These are phyloP conservation scores for Leucania comma DNA, from an alignment of 2,888 invertebrate species.

Conservation along the genomic window DNA sequence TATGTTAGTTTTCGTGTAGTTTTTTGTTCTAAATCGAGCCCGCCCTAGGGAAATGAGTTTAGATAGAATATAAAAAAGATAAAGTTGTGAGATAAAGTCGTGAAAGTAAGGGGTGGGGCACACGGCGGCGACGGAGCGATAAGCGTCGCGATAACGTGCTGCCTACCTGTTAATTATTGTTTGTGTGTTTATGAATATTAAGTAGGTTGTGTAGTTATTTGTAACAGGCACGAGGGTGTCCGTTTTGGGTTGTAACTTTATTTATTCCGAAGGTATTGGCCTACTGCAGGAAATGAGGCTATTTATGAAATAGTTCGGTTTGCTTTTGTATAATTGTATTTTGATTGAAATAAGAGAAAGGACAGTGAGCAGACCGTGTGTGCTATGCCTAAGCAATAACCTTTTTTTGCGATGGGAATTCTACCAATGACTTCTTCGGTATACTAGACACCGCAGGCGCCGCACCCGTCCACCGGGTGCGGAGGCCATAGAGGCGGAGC, in stretches of 20 bases:
- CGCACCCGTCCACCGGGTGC: too few species aligned
- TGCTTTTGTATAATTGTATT: conserved; percentile 1
- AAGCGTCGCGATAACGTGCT: conserved; percentile 52
- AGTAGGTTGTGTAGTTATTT: conserved; percentile 44
- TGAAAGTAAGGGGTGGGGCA: conserved; percentile 63
- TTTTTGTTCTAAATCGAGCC: conserved; percentile 39
- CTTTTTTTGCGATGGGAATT: too few species aligned
- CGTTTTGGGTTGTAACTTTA: neutral
- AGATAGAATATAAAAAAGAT: conserved; percentile 64
- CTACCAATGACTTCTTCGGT: too few species aligned
- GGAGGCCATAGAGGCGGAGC: too few species aligned
- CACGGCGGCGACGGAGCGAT: conserved; percentile 40
- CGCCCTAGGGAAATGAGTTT: conserved; percentile 69
- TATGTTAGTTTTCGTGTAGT: conserved; percentile 35
- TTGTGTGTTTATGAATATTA: conserved; percentile 61
- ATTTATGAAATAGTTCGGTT: conserved; percentile 7
- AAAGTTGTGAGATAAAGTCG: conserved; percentile 66
- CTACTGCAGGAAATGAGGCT: conserved; percentile 17
- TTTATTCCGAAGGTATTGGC: conserved; percentile 1
- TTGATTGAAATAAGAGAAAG: neutral
- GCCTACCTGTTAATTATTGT: conserved; percentile 53
- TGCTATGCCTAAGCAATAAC: too few species aligned
- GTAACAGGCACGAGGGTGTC: conserved; percentile 25
- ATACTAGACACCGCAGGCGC: too few species aligned
- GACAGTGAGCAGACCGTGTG: too few species aligned